Conservation (phyloP, 2,888 invertebrate genomes). For the Drosophila siamana region DNA sequence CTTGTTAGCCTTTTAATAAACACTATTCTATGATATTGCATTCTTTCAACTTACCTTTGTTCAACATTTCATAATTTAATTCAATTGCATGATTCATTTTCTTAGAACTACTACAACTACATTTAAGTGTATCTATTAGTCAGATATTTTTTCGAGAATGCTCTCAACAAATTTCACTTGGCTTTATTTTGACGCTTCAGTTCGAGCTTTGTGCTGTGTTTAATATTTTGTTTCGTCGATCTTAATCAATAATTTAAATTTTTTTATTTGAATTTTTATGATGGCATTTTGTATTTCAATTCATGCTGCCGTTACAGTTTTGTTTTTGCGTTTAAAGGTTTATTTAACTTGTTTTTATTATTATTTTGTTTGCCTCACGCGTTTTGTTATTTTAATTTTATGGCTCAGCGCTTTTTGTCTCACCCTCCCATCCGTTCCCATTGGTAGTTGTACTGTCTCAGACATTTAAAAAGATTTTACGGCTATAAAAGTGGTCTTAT, state of each 20-base stretch:
- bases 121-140: slow-evolving; percentile 33
- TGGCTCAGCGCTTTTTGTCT: slow-evolving; percentile 32
- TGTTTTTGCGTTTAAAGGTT: slow-evolving; percentile 34
- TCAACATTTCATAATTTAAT: neutral
- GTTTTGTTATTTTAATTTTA: slow-evolving; percentile 70
- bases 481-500: slow-evolving; percentile 32
- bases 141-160: neutral
- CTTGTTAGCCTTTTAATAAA: neutral
- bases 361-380: slow-evolving; percentile 49
- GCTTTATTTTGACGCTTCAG: slow-evolving; percentile 56
- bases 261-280: slow-evolving; percentile 76
- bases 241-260: slow-evolving; percentile 81
- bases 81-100: slow-evolving; percentile 8
- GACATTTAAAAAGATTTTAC: slow-evolving; percentile 12
- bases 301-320: slow-evolving; percentile 52
- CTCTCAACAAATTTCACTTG: slow-evolving; percentile 18
- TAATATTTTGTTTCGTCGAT: slow-evolving; percentile 70
- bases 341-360: slow-evolving; percentile 44
- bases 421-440: slow-evolving; percentile 41
- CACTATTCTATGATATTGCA: neutral
- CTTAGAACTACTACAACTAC: neutral
- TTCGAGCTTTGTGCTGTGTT: slow-evolving; percentile 52
- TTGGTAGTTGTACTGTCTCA: slow-evolving; percentile 39
- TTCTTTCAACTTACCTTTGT: neutral
- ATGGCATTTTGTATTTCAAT: slow-evolving; percentile 62